Evolutionary conservation across 1,140 invertebrate species (phyloP), one percentile per base, ranked within the genome.

Genomic region (Zaprionus inermis): DNA sequence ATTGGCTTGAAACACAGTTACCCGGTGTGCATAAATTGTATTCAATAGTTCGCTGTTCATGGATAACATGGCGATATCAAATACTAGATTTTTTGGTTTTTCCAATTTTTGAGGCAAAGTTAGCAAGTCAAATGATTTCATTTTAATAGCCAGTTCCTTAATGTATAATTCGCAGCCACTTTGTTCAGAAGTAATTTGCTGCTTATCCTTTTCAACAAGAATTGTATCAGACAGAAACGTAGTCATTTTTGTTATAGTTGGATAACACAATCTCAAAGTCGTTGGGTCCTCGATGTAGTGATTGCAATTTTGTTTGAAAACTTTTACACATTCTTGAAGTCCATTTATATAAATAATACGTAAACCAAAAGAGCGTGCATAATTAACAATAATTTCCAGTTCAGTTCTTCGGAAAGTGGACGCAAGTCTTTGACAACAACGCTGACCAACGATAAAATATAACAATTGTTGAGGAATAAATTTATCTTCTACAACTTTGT

Each of bases 371-470:
- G 49, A 22, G 7, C 46, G 59, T 1, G 82, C 72, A 32, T 36
- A 70, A 3, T 38, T 16, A n/a, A 44, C 18, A 9, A 57, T 54
- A 6, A 84, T 49, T 12, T 66, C 51, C 4, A 56, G 66, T 1
- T 90, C 88, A 7, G 41, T 16, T 3, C 28, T 14, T 0, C 88
- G 88, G 34, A 84, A 91, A 10, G 68, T 73, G 51, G 72, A 88
- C 1, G 78, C 36, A 38, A 90, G 88, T 41, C 75, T 60, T 61
- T 91, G 88, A 16, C 88, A 90, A 41, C 88, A 90, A 5, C 88
- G 78, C 11, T 78, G 55, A 5, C 86, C 86, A 67, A 79, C 86
- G 16, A 80, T 64, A 58, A 90, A 90, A 54, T 83, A 80, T 5
- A 90, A 57, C 59, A 90, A 41, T 60, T 90, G 86, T 67, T 91